Percentiles rank a stretch among this genome's conserved stretches.
Evolutionary conservation across 1,140 invertebrate species (phyloP).

Genomic region (Calephelis nemesis): DNA sequence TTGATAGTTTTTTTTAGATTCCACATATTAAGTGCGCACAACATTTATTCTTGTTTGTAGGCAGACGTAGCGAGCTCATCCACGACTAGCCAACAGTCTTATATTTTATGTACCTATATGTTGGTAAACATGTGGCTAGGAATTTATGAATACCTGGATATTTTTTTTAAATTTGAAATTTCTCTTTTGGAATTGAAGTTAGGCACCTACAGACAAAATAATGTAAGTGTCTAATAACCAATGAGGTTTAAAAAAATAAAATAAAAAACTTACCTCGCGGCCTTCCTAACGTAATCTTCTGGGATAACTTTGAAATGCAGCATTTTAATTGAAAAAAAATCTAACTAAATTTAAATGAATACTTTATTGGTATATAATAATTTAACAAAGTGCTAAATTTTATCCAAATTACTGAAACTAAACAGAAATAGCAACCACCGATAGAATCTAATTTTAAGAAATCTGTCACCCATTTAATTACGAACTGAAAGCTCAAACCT

Average conservation of each 20-base stretch:
- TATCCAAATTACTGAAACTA: slow-evolving; percentile 67
- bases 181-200: too few species aligned
- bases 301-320: slow-evolving; percentile 63
- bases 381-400: slow-evolving; percentile 52
- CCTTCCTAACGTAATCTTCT: slow-evolving; percentile 62
- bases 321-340: slow-evolving; percentile 50
- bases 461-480: slow-evolving; percentile 74
- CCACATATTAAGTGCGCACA: too few species aligned
- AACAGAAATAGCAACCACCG: slow-evolving; percentile 68
- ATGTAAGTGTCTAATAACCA: background rate
- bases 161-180: too few species aligned
- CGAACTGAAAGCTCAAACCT: slow-evolving; percentile 35
- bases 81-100: too few species aligned
- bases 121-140: too few species aligned
- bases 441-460: slow-evolving; percentile 59
- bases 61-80: too few species aligned
- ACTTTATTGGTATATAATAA: slow-evolving; percentile 39
- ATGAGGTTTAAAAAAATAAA: slow-evolving; percentile 6
- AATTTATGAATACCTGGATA: too few species aligned
- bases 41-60: too few species aligned
- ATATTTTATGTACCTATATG: too few species aligned
- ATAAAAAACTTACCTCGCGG: slow-evolving; percentile 56
- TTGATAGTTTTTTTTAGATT: too few species aligned
- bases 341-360: slow-evolving; percentile 42
- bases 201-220: background rate